Percentiles rank a stretch among this genome's conserved stretches.
These are phyloP conservation scores for Ectropis grisescens DNA, from an alignment of 1,140 invertebrate genomes.

Conservation along the genomic window DNA sequence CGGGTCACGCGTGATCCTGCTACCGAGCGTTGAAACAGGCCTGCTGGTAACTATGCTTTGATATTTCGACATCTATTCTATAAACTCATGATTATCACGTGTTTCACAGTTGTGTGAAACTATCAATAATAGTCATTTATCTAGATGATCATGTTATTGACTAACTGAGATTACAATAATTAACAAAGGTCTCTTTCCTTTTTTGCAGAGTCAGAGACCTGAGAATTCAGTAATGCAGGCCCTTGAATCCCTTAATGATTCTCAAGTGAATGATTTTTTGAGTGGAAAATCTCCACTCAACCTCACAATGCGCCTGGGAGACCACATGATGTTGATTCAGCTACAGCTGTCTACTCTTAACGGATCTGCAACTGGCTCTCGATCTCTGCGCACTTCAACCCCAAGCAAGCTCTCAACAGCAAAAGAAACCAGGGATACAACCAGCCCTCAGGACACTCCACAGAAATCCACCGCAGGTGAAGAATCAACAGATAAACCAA, in stretches of 20 bases:
- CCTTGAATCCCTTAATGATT: conserved; percentile 92
- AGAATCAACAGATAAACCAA: conserved; percentile 27
- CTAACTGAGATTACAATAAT: too few species aligned
- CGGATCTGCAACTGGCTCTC: conserved; percentile 37
- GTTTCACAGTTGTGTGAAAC: conserved; percentile 50
- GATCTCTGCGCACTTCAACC: conserved; percentile 48
- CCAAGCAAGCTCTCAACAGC: conserved; percentile 32
- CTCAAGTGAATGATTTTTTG: conserved; percentile 94
- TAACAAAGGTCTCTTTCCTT: too few species aligned
- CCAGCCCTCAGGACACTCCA: conserved; percentile 32
- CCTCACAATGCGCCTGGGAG: conserved; percentile 93
- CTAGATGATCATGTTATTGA: too few species aligned
- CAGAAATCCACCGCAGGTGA: conserved; percentile 26
- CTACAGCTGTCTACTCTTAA: conserved; percentile 89
- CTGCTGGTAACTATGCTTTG: conserved; percentile 87
- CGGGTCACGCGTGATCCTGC: conserved; percentile 88
- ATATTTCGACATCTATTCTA: conserved; percentile 12
- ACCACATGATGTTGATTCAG: conserved; percentile 98
- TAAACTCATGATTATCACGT: conserved; percentile 48
- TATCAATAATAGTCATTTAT: conserved; percentile 40
- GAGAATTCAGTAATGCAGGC: conserved; percentile 96
- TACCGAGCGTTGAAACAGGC: conserved; percentile 95
- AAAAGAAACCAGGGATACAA: conserved; percentile 29
- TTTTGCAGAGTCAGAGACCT: conserved; percentile 87
- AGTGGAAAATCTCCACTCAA: conserved; percentile 94